Percentiles rank a stretch among this genome's conserved stretches.
Conservation (phyloP, 2,888 invertebrate species). For the Pseudococcus longispinus region DNA sequence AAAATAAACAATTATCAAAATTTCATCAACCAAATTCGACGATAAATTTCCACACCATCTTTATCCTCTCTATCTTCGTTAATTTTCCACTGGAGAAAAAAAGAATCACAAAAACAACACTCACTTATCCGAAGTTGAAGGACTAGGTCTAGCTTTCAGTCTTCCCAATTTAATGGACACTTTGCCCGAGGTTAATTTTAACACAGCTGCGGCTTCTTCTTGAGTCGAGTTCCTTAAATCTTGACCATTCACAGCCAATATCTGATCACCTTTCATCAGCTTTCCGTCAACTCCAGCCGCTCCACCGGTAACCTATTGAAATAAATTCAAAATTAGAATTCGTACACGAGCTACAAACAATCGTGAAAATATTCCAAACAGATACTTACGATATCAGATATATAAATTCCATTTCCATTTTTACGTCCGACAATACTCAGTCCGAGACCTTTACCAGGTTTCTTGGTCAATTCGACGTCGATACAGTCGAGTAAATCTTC, state of each 20-base stretch:
- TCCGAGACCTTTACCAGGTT: conserved; percentile 86
- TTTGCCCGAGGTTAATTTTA: conserved; percentile 86
- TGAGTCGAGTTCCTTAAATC: conserved; percentile 78
- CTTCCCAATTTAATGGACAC: conserved; percentile 84
- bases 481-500: conserved; percentile 74
- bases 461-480: conserved; percentile 85
- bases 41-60: background rate
- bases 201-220: conserved; percentile 85
- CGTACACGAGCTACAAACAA: background rate
- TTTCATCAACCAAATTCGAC: no score
- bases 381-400: conserved; percentile 82
- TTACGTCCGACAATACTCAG: conserved; percentile 83
- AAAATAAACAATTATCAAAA: no score
- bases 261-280: conserved; percentile 89
- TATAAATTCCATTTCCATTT: conserved; percentile 82
- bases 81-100: background rate
- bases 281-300: conserved; percentile 86
- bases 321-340: background rate
- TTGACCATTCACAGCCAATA: conserved; percentile 87
- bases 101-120: background rate
- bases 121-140: conserved; percentile 59
- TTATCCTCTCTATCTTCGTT: background rate
- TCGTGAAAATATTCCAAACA: background rate
- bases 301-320: conserved; percentile 80
- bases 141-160: conserved; percentile 71